A percentile compares a stretch with the other conserved stretches of the same genome.
These are phyloP conservation scores for Cliona cf. orientalis DNA, from an alignment of 37 sponge, comb jelly and placozoan genomes.

Conservation along the genomic window DNA sequence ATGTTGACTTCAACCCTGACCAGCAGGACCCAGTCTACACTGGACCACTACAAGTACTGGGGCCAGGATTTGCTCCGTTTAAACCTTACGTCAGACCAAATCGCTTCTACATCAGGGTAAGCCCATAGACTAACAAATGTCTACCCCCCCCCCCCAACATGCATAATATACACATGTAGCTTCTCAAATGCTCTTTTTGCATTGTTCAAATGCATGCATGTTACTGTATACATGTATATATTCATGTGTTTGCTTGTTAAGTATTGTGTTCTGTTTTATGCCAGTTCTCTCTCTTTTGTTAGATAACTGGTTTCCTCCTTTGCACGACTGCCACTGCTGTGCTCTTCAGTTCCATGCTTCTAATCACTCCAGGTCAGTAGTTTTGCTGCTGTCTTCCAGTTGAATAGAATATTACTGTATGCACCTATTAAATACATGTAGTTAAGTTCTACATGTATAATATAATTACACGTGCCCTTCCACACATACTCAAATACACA, in stretches of 20 bases:
- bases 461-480: not conserved
- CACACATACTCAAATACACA: not conserved
- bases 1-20: conserved; percentile 21
- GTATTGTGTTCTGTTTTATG: no score
- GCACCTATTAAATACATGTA: no score
- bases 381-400: not conserved
- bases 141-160: no score
- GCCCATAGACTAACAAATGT: not conserved
- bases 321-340: conserved; percentile 47
- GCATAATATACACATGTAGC: no score
- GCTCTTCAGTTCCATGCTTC: conserved; percentile 51
- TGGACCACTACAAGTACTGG: conserved; percentile 65
- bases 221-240: not conserved
- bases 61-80: conserved; percentile 89
- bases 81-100: conserved; percentile 88
- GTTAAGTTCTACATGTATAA: no score
- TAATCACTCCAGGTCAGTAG: conserved; percentile 70
- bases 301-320: conserved; percentile 51
- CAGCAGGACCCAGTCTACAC: conserved; percentile 62
- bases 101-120: conserved; percentile 73
- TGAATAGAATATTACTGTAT: not conserved
- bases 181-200: no score
- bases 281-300: no score
- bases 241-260: no score
- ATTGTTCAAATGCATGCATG: not conserved